A percentile compares a stretch with the other conserved stretches of the same genome.
phyloP scores from a whole-genome alignment of 1,140 invertebrate genomes.

The Calosoma granatense region DNA sequence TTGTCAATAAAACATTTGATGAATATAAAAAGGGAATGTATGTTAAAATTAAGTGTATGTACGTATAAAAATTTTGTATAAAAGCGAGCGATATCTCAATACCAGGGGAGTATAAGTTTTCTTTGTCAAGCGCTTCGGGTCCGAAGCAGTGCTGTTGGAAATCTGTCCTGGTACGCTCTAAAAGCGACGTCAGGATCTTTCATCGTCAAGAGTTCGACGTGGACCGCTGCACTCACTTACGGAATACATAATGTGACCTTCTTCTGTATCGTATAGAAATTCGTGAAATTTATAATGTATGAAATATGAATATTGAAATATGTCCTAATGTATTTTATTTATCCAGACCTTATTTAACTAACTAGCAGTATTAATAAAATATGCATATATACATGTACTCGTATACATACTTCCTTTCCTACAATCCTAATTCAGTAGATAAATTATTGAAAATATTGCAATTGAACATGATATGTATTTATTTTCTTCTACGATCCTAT shows the following conservation, averaged over 20 bases:
- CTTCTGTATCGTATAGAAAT: background rate
- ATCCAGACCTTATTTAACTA: background rate
- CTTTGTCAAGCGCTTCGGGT: background rate
- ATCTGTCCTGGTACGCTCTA: background rate
- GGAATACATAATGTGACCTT: slow-evolving; percentile 1
- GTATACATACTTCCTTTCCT: too few species aligned
- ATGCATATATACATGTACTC: background rate
- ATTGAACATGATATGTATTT: too few species aligned
- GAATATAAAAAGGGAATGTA: too few species aligned
- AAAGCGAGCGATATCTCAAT: background rate
- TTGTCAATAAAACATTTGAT: too few species aligned
- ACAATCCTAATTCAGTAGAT: too few species aligned
- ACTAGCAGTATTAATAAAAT: background rate
- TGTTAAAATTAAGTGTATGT: too few species aligned
- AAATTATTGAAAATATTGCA: too few species aligned
- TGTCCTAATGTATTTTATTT: slow-evolving; percentile 5
- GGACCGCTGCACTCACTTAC: background rate
- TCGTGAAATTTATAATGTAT: slow-evolving; percentile 7
- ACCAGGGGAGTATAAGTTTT: background rate
- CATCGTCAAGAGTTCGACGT: background rate
- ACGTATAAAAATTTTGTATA: too few species aligned
- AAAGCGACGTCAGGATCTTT: background rate
- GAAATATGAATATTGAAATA: slow-evolving; percentile 9
- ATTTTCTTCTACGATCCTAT: too few species aligned
- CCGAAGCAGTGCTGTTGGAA: background rate